These are phyloP conservation scores for Parelbella ahira DNA, from an alignment of 2,888 invertebrate genomes.

Conservation along the genomic window DNA sequence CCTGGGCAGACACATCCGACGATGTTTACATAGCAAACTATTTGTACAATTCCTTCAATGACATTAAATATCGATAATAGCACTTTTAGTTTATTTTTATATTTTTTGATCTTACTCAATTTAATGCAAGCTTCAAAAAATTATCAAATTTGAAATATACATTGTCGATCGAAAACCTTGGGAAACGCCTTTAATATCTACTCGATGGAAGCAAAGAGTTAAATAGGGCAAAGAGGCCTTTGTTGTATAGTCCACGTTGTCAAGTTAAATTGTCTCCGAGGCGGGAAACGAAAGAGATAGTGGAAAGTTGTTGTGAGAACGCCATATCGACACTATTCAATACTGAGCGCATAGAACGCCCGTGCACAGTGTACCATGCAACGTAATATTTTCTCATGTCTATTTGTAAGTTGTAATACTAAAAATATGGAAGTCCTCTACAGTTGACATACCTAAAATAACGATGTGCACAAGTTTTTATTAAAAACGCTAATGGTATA, in stretches of 20 bases:
- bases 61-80: neutral
- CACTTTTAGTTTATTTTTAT: neutral
- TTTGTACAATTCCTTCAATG: neutral
- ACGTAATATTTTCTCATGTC: no score
- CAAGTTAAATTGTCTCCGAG: conserved; percentile 77
- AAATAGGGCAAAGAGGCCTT: conserved; percentile 68
- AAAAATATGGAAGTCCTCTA: no score
- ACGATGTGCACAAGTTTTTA: no score
- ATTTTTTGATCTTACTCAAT: no score
- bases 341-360: conserved; percentile 30
- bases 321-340: conserved; percentile 71
- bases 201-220: conserved; percentile 51
- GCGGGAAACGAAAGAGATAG: conserved; percentile 77
- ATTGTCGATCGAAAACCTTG: neutral
- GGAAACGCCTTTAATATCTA: conserved; percentile 34
- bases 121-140: no score
- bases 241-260: conserved; percentile 68
- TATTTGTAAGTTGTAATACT: no score
- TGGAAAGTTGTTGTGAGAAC: conserved; percentile 65
- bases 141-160: no score
- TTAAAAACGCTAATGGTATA: no score
- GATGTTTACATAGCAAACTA: conserved; percentile 8
- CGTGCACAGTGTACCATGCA: no score
- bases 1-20: conserved; percentile 3
- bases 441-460: no score